Percentiles rank a stretch among this genome's conserved stretches.
phyloP scores from a whole-genome alignment of 2,888 invertebrate species.

The Anarsia innoxiella region DNA sequence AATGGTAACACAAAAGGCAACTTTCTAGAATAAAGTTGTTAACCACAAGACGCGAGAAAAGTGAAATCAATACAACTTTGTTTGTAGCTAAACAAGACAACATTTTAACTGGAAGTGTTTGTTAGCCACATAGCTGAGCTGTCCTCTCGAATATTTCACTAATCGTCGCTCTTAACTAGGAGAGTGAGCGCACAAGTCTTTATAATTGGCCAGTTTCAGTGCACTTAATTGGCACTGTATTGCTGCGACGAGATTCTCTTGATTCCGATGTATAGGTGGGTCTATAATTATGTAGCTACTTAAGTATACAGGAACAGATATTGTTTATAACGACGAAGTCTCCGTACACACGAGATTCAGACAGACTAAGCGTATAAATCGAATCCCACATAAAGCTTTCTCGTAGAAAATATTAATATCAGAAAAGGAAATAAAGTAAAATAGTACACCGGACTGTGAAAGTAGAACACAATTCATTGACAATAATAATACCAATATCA shows the following conservation, averaged over 20 bases:
- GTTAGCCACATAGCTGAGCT: conserved; percentile 1
- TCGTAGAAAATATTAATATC: no score
- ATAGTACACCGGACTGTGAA: no score
- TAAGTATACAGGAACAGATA: no score
- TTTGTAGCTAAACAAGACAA: neutral
- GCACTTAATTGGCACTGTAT: conserved; percentile 34
- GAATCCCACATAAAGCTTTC: no score
- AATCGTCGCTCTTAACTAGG: conserved; percentile 4
- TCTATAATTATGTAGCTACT: no score
- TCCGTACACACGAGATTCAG: no score
- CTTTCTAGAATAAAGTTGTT: neutral
- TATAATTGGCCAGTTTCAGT: conserved; percentile 35
- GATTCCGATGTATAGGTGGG: conserved; percentile 19
- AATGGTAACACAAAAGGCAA: no score
- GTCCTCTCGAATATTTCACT: conserved; percentile 2
- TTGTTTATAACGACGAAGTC: conserved; percentile 8
- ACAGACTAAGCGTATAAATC: no score
- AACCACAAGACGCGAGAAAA: neutral
- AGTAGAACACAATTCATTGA: neutral
- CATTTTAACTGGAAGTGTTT: neutral
- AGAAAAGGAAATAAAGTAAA: no score
- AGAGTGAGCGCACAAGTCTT: conserved; percentile 24
- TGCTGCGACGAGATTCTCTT: conserved; percentile 27
- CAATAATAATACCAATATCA: conserved; percentile 10
- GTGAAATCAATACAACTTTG: conserved; percentile 1